Evolutionary conservation across 37 sponge, comb jelly and placozoan species (phyloP).

Genomic region (Spongilla lacustris): DNA sequence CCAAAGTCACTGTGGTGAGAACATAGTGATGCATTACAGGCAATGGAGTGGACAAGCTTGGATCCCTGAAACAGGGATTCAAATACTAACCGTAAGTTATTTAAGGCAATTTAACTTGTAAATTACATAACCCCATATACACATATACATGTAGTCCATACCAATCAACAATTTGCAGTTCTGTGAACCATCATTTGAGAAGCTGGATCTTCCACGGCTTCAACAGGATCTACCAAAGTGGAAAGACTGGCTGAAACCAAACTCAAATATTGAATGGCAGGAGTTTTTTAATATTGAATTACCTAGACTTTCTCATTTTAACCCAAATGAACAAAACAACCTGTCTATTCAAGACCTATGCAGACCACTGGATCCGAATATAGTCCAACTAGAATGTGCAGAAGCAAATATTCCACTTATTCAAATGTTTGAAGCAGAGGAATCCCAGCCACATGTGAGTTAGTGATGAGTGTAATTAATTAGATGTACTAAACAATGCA

Average conservation of each 20-base stretch:
- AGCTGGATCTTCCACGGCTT: neutral
- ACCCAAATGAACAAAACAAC: too few relatives aligned
- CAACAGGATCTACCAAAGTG: slow-evolving; percentile 21
- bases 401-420: too few relatives aligned
- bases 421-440: too few relatives aligned
- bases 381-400: too few relatives aligned
- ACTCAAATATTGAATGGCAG: neutral
- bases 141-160: neutral
- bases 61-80: neutral
- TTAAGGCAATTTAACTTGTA: neutral
- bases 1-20: neutral
- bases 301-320: too few relatives aligned
- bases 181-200: neutral
- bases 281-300: too few relatives aligned
- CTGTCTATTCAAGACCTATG: too few relatives aligned
- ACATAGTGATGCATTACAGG: slow-evolving; percentile 34
- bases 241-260: slow-evolving; percentile 9
- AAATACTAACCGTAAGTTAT: neutral
- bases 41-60: slow-evolving; percentile 28
- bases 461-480: too few relatives aligned
- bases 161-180: neutral
- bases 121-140: neutral
- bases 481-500: too few relatives aligned
- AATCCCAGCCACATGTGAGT: too few relatives aligned
- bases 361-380: too few relatives aligned